Base-by-base conservation (phyloP, 2,797 vertebrate genomes). In the Argya squamiceps region DNA sequence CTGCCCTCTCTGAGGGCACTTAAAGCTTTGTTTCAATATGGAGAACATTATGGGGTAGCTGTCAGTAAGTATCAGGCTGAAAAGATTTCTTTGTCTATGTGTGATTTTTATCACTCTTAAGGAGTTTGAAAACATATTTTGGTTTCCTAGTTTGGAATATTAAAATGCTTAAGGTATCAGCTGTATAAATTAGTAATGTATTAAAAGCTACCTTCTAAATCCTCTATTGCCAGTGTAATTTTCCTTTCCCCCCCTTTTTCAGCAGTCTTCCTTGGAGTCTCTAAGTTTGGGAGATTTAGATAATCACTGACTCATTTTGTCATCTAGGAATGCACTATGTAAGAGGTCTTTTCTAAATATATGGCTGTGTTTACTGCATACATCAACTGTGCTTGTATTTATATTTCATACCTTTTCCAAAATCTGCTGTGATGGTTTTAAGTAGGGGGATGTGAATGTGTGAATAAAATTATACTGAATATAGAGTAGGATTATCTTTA, bases 361-460 rank as follows among this genome's bases (percentile, higher is more conserved):
- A 82, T 39, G 43, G 11, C 30, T 63, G 26, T 84, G 78, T 92
- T 97, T 95, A 92, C 85, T 84, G 85, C 58, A 90, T 70, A 52
- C 47, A 76, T 94, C 59, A 88, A 26, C 88, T 79, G 34, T 86
- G 80, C 74, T 93, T 88, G 36, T 79, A 87, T 78, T 84, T 92
- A 41, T 86, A 82, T 74, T 89, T 76, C 74, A 63, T 93, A 96
- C 88, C 88, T 97, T 82, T 93, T 88, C 80, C 47, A 92, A 93
- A 96, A 88, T 79, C 90, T 78, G 75, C 26, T 65, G 32, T 41
- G 73, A 68, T 63, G 39, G 76, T 94, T 92, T 74, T 63, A 90
- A 88, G 37, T 46, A 88, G 49, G 65, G 80, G 62, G 63, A 91
- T 89, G 76, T 89, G 69, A 91, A 91, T 78, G 62, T 85, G 62